Base-by-base conservation (phyloP, 2,888 invertebrate genomes). In the Siphlonurus alternatus region DNA sequence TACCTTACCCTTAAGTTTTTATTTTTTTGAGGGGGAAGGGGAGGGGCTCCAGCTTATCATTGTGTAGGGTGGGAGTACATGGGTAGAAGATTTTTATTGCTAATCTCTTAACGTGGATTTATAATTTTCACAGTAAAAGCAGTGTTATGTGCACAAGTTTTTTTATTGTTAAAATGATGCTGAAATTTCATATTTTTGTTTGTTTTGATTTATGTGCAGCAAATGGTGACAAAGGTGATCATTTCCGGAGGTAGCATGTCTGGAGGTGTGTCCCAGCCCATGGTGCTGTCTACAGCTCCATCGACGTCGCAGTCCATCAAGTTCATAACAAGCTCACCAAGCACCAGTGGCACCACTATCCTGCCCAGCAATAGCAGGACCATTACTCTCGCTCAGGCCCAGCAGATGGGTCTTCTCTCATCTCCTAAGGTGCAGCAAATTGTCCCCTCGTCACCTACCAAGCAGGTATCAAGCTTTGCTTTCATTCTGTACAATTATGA, bases 301-400 rank as follows among this genome's bases (percentile, higher is more conserved):
- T 2, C 62, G 10, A 25, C 65, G 23, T 38, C 56, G n/a, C 62
- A 62, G 23, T 59, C 54, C 22, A 61, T 65, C 2, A 65, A 65
- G 60, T 51, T 65, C n/a, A 23, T 65, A 24, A 61, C 59, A n/a
- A 59, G 59, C 59, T 56, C 56, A 18, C 18, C 64, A 19, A 54
- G 53, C 19, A 61, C 23, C 61, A 67, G 51, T 61, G 68, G 54
- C 61, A 66, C 59, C 66, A 67, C 53, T 64, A 53, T 66, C 24
- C 22, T 64, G 24, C 61, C 60, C 25, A 73, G 73, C 53, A 74
- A 75, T 15, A 73, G 83, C 3, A 85, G 84, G 74, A 82, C 84
- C 1, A 81, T 85, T 61, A 83, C 84, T 15, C 74, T 85, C 62
- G 81, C 83, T 53, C 83, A 84, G 71, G 84, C 84, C 1, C 81